These are phyloP conservation scores for Gobio gobio DNA, from an alignment of 2,113 vertebrate genomes.

Conservation along the genomic window DNA sequence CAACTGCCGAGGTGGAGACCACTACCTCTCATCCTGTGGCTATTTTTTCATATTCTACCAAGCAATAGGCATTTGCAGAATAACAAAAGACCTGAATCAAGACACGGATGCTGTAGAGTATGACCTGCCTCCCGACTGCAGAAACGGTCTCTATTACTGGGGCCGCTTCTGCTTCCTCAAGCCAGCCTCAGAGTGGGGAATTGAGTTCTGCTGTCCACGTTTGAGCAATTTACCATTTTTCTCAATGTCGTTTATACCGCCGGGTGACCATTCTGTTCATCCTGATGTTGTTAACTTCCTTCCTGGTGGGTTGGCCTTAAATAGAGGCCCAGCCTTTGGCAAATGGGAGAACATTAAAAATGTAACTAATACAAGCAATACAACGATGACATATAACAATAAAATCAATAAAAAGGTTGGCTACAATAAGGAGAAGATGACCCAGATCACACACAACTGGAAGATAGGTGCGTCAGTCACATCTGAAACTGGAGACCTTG, in stretches of 20 bases:
- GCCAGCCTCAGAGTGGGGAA: not conserved
- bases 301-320: not conserved
- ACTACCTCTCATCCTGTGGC: not conserved
- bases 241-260: too few species aligned
- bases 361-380: not conserved
- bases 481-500: too few species aligned
- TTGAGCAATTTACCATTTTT: too few species aligned
- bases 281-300: not conserved
- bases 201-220: not conserved
- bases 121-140: not conserved
- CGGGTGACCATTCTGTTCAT: not conserved
- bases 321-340: not conserved
- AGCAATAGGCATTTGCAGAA: not conserved
- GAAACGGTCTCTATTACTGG: conserved; percentile 11
- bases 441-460: conserved; percentile 10
- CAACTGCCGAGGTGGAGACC: not conserved
- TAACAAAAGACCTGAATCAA: not conserved
- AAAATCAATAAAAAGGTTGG: not conserved
- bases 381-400: not conserved
- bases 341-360: conserved; percentile 12
- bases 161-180: not conserved
- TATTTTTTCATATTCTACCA: not conserved
- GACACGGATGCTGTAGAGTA: not conserved
- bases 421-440: too few species aligned
- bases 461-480: not conserved